Conservation (phyloP, 2,888 invertebrate genomes). For the Sylvicola cinctus region DNA sequence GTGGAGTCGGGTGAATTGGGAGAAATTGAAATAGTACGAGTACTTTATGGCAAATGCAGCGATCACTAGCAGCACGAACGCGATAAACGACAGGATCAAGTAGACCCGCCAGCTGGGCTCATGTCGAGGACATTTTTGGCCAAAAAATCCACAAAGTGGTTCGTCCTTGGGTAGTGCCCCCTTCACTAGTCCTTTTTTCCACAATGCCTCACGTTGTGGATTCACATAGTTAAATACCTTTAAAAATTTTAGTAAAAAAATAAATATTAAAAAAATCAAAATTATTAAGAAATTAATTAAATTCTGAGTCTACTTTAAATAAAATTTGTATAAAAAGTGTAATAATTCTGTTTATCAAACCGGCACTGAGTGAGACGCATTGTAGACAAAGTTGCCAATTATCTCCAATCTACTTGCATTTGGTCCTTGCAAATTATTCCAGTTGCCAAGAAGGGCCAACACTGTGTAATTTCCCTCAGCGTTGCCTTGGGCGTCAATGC, state of each 20-base stretch:
- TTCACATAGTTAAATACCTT: not conserved
- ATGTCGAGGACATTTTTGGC: not conserved
- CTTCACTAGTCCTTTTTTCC: no score
- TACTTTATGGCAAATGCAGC: no score
- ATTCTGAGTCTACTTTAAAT: not conserved
- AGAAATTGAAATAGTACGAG: no score
- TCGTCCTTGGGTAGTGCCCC: not conserved
- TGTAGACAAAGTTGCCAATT: slow-evolving; percentile 55
- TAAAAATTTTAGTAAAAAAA: no score
- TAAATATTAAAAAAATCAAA: not conserved
- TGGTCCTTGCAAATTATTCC: slow-evolving; percentile 13
- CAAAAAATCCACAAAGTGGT: not conserved
- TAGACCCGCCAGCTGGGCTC: no score
- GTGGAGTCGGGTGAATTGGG: no score
- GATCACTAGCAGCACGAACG: no score
- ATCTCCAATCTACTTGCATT: slow-evolving; percentile 35
- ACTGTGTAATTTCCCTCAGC: slow-evolving; percentile 85
- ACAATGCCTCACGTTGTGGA: not conserved
- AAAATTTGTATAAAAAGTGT: no score
- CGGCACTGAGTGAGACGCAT: slow-evolving; percentile 8
- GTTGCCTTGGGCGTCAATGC: slow-evolving; percentile 72
- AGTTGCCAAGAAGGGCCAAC: slow-evolving; percentile 48
- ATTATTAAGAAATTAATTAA: not conserved
- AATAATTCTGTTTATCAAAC: no score
- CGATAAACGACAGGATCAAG: no score